A percentile compares a stretch with the other conserved stretches of the same genome.
Conservation (phyloP, 2,113 vertebrate genomes). For the Tragelaphus scriptus region DNA sequence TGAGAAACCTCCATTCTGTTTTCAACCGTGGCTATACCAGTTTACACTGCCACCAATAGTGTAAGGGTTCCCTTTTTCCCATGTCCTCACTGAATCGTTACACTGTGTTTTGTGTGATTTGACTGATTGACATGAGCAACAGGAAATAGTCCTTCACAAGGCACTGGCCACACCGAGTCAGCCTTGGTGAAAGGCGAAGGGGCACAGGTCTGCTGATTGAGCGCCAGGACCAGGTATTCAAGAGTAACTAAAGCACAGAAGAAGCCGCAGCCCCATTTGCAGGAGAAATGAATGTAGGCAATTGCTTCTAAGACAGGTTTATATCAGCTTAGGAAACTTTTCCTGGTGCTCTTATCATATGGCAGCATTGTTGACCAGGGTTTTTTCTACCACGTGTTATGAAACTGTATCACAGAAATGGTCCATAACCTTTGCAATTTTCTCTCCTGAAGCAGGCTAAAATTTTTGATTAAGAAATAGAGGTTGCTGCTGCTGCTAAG, state of each 20-base stretch:
- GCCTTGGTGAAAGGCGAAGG: background rate
- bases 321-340: background rate
- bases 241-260: background rate
- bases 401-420: background rate
- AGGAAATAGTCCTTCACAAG: background rate
- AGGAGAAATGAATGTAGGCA: background rate
- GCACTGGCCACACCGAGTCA: background rate
- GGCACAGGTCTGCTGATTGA: no score
- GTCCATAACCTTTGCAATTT: background rate
- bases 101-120: background rate
- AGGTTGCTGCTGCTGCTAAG: background rate
- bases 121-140: background rate
- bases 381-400: background rate
- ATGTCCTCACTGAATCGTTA: background rate
- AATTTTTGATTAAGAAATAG: background rate
- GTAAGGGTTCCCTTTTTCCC: background rate
- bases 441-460: background rate
- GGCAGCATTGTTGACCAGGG: background rate
- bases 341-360: background rate
- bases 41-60: background rate
- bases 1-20: background rate
- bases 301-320: background rate
- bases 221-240: background rate
- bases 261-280: rapidly evolving
- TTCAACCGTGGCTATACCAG: background rate